Evolutionary conservation across 2,797 vertebrate species (phyloP).

Genomic region (Perodicticus potto): DNA sequence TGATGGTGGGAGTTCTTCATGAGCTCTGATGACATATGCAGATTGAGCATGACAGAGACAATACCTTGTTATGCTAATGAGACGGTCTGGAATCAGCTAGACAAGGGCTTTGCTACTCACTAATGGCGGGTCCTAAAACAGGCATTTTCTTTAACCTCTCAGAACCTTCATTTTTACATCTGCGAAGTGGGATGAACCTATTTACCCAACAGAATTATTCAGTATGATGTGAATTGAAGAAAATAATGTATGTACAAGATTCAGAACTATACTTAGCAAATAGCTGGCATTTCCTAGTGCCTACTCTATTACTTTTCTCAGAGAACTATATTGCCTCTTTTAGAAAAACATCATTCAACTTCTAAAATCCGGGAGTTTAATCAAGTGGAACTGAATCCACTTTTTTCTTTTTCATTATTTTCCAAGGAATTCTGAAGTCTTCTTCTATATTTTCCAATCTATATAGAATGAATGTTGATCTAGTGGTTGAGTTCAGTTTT

Average conservation of each 20-base stretch:
- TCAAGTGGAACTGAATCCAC: not conserved
- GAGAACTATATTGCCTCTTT: not conserved
- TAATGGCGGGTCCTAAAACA: accelerated
- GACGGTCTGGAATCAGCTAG: not conserved
- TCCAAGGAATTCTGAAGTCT: not conserved
- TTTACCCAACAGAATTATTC: not conserved
- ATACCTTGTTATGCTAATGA: not conserved
- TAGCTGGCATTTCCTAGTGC: not conserved
- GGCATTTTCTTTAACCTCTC: not conserved
- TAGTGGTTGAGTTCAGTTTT: not conserved
- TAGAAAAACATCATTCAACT: not conserved
- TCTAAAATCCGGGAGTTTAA: not conserved
- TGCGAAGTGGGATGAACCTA: not conserved
- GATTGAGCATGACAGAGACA: not conserved
- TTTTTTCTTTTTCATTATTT: not conserved
- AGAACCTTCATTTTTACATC: not conserved
- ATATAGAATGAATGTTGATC: not conserved
- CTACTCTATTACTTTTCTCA: not conserved
- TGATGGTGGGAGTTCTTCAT: not conserved
- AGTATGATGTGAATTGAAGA: not conserved
- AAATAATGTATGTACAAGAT: not conserved
- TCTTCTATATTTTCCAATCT: not conserved
- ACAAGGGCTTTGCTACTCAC: not conserved
- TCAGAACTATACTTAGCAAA: not conserved
- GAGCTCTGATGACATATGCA: not conserved